These are phyloP conservation scores for Cyclophora albipunctata DNA, from an alignment of 2,888 invertebrate genomes.

Conservation along the genomic window DNA sequence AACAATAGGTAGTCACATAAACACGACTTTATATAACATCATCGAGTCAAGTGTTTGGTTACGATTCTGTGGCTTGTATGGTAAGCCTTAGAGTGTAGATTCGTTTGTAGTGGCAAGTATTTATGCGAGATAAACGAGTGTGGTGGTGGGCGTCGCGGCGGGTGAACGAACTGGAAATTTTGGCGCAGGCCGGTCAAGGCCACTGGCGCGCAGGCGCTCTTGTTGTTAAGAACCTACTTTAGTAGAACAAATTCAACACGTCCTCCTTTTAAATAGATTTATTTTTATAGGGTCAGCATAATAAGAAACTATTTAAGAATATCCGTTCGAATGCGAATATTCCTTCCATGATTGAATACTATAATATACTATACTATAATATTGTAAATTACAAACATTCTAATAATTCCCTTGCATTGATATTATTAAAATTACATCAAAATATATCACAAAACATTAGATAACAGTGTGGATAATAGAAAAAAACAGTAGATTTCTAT, in stretches of 20 bases:
- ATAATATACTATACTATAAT: too few relatives aligned
- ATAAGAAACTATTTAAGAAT: too few relatives aligned
- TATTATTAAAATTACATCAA: too few relatives aligned
- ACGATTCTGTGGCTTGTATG: slow-evolving; percentile 24
- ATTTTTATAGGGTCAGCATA: too few relatives aligned
- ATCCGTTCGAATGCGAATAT: too few relatives aligned
- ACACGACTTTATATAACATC: slow-evolving; percentile 62
- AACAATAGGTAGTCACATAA: slow-evolving; percentile 58
- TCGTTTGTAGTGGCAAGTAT: slow-evolving; percentile 35
- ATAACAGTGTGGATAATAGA: too few relatives aligned
- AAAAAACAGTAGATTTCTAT: too few relatives aligned
- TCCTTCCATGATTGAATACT: too few relatives aligned
- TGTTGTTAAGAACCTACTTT: slow-evolving; percentile 23
- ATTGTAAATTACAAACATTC: too few relatives aligned
- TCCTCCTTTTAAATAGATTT: slow-evolving; percentile 2
- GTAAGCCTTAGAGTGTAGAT: slow-evolving; percentile 28
- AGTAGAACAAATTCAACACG: slow-evolving; percentile 5
- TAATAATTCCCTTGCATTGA: too few relatives aligned
- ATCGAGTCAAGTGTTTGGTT: slow-evolving; percentile 16
- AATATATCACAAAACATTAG: too few relatives aligned
- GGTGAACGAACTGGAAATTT: slow-evolving; percentile 72
- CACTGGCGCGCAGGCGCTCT: slow-evolving; percentile 51
- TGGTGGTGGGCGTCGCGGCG: slow-evolving; percentile 63
- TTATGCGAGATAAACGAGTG: slow-evolving; percentile 65
- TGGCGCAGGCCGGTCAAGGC: slow-evolving; percentile 76